Conservation (phyloP, 2,888 invertebrate genomes). For the Dorcus hopei region DNA sequence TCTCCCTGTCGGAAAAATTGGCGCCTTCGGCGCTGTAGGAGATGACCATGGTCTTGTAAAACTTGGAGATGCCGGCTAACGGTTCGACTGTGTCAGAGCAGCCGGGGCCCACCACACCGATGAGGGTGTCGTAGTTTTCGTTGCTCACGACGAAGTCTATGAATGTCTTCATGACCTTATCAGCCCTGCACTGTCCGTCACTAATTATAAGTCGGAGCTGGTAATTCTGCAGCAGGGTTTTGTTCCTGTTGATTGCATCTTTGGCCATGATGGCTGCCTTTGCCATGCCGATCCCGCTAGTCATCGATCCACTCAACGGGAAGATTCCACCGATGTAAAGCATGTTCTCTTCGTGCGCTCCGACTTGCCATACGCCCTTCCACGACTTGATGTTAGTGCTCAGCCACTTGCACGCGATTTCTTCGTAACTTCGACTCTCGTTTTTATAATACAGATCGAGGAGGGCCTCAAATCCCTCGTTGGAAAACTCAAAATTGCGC, state of each 20-base stretch:
- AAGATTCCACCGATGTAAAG: constrained; percentile 69
- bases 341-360: constrained; percentile 36
- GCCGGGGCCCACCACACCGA: constrained; percentile 75
- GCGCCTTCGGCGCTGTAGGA: constrained; percentile 79
- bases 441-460: constrained; percentile 44
- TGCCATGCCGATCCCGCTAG: constrained; percentile 59
- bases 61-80: constrained; percentile 71
- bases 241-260: constrained; percentile 60
- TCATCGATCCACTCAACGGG: constrained; percentile 60
- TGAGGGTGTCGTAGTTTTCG: constrained; percentile 55
- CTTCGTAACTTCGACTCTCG: constrained; percentile 17
- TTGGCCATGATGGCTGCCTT: constrained; percentile 63
- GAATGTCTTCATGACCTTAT: constrained; percentile 71
- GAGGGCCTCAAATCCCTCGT: constrained; percentile 54
- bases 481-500: constrained; percentile 52
- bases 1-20: constrained; percentile 63
- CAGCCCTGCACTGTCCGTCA: constrained; percentile 69
- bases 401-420: constrained; percentile 70
- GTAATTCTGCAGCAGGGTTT: constrained; percentile 58
- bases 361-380: background rate
- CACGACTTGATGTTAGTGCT: constrained; percentile 44
- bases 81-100: constrained; percentile 81
- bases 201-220: constrained; percentile 55
- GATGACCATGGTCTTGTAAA: constrained; percentile 68
- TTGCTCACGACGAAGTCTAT: constrained; percentile 62